Evolutionary conservation across 2,113 vertebrate genomes (phyloP), one percentile per base, ranked within the genome.

Genomic region (Phaethon lepturus): DNA sequence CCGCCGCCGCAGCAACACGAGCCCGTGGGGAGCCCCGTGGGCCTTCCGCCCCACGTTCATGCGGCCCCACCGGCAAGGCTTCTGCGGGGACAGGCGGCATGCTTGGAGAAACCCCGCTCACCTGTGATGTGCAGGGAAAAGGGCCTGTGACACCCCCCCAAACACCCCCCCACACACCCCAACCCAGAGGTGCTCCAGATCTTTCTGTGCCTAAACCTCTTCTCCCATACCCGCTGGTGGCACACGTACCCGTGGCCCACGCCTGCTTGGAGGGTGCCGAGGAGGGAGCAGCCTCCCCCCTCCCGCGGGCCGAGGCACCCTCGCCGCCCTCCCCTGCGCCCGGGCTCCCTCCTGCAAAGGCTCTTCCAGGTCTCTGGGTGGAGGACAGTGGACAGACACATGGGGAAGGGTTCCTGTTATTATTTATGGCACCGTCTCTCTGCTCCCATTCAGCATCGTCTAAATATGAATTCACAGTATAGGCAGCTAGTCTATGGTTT

Each of bases 401-500:
- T 64, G 88, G 94, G 44, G 44, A 95, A 86, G 42, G 12, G 69
- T 10, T 63, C 82, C 7, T 80, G 78, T 49, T 86, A 45, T 92
- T 95, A 94, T 96, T 96, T 93, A 93, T 84, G 87, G 88, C 82
- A 33, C 59, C 18, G 6, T 92, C 73, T 69, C 76, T 75, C 64
- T 33, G 73, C 83, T 91, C 89, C 84, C 80, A 82, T 95, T 85
- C 79, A 93, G 84, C 40, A 10, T 86, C 87, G 31, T 93, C 93
- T 96, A 95, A 94, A 97, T 95, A 94, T 58, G 95, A 96, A 96
- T 96, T 87, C 89, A 62, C 80, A 42, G 74, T 76, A 96, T 79
- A 91, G 94, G 91, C 84, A 73, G 89, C 91, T 85, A 89, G 97
- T 66, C 94, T 97, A 47, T 94, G 93, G 96, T 95, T 95, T 95